Evolutionary conservation across 2,797 vertebrate species (phyloP), one percentile per base, ranked within the genome.

Genomic region (Pristis pectinata): DNA sequence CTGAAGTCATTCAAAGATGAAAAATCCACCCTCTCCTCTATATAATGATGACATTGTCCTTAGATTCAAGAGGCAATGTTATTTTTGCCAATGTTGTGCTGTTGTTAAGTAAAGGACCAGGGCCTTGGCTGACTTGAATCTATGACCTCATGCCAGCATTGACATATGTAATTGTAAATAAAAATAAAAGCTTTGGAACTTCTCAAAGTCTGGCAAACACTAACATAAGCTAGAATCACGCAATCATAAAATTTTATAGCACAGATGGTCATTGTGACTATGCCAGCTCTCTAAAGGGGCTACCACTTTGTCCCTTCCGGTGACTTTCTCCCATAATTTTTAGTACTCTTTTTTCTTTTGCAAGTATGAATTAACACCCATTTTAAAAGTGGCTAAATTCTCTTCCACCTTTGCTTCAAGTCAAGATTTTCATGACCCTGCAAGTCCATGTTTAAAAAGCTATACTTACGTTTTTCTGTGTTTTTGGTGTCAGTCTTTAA

Each of bases 81-180:
- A 67, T 91, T 67, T 67, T 91, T 91, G 87, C 61, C 59, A 91
- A 61, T 91, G 87, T 91, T 91, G 34, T 67, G n/a, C n/a, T 19
- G 87, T 91, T 91, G 87, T 91, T 37, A 91, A 91, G 87, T 67
- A 91, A 91, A 41, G 34, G 37, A 41, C 30, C n/a, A 91, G n/a
- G 61, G 37, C 53, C 22, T 91, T 91, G 87, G 87, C 87, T 91
- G n/a, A 67, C 61, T 41, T 67, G 87, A 91, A 41, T 67, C 61
- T 22, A 91, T 91, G 87, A 91, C n/a, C 87, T 91, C 87, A 91
- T 41, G 61, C n/a, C 22, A 91, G 61, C 87, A 67, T 91, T 67
- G 87, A 64, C 87, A 67, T 67, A n/a, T 61, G 85, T 91, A 91
- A 19, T 34, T 91, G 59, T 91, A 67, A 67, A 91, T 24, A 24